Conservation (phyloP, 2,113 vertebrate genomes). For the Progne subis region DNA sequence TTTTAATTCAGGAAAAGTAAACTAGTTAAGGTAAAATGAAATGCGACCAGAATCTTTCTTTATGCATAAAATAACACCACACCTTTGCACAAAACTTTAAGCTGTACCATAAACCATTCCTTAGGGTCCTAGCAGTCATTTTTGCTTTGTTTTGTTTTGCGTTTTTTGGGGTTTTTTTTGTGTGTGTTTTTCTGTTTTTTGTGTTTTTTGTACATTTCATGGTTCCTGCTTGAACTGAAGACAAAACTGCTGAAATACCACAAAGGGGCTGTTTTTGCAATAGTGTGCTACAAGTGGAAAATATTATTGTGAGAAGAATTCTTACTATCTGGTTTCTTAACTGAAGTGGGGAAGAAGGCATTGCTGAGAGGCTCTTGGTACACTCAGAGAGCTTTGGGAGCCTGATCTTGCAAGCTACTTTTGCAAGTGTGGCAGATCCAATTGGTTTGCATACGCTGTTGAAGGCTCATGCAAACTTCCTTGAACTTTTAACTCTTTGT, state of each 20-base stretch:
- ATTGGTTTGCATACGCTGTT: not conserved
- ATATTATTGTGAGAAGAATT: not conserved
- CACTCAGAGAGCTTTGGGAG: not conserved
- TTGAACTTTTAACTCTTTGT: not conserved
- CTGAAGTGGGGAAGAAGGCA: not conserved
- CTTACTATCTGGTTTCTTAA: constrained; percentile 9
- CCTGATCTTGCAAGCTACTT: not conserved
- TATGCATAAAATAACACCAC: rapidly evolving
- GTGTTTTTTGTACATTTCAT: not conserved
- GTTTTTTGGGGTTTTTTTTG: too few species aligned
- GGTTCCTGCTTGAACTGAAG: not conserved
- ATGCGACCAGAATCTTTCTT: not conserved
- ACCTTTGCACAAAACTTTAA: not conserved
- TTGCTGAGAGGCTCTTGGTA: not conserved
- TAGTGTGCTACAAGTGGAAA: not conserved
- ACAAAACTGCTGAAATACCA: not conserved
- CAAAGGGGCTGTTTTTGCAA: not conserved
- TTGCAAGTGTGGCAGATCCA: not conserved
- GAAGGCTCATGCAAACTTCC: not conserved
- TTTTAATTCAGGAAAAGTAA: not conserved
- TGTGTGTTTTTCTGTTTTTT: too few species aligned
- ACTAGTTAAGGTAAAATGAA: not conserved
- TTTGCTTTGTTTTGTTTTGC: not conserved
- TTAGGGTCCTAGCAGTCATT: not conserved
- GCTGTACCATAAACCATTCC: not conserved